Base-by-base conservation (phyloP, 2,113 vertebrate species). In the Amphiprion ocellaris region DNA sequence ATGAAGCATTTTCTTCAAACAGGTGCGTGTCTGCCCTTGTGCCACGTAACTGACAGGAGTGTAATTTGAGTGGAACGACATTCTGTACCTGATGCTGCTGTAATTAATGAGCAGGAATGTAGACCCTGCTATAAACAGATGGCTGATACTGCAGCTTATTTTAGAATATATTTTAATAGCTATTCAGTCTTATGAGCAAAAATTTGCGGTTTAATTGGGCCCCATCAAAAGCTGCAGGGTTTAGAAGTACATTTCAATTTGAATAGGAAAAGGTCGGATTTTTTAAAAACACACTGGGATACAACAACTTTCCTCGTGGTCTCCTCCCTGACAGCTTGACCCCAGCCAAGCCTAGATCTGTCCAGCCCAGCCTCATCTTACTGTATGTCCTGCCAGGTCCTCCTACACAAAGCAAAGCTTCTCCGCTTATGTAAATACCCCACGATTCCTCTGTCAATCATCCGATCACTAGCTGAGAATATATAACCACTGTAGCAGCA, bases 361-460 rank as follows among this genome's bases (percentile, higher is more conserved):
- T 74, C 62, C 59, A 23, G 37, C 71, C 54, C 28, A 15, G 66
- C 49, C 47, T 74, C 56, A 26, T 70, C 55, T 70, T 26, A 33
- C 33, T 17, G 3, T 28, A 10, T 65, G 56, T 84, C 77, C 69
- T 80, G 67, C 77, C 84, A 75, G 56, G 61, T 64, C 74, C 81
- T 85, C 81, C 84, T 49, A 79, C 87, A 69, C 54, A 30, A 84
- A 78, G 63, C 78, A 47, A 74, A 53, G 66, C 72, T 81, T 86
- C 47, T 76, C 58, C 44, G 17, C 81, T 76, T 75, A 78, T 89
- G 71, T 73, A 68, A 86, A 86, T 81, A 67, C 84, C 23, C 53
- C 52, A 52, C 61, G 19, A 71, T 70, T 54, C 64, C 24, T 77
- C 79, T 88, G 89, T 90, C 90, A 92, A 89, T 92, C 85, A 92